phyloP scores from a whole-genome alignment of 1,140 invertebrate species.

The Nomia melanderi region DNA sequence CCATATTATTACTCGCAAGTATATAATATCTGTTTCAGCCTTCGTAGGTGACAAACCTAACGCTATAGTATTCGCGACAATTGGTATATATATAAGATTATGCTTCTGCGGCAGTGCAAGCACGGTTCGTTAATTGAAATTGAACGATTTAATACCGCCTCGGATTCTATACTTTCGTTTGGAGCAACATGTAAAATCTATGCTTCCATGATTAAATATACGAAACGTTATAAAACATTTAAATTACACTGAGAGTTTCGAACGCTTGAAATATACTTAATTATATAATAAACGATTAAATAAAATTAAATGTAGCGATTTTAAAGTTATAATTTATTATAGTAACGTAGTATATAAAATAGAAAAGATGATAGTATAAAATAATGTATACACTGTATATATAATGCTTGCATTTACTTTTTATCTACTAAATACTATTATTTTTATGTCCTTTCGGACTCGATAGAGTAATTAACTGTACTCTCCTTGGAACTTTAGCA shows the following conservation, averaged over 20 bases:
- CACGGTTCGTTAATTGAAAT: neutral
- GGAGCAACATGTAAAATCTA: too few relatives aligned
- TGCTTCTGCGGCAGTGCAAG: neutral
- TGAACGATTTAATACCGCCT: neutral
- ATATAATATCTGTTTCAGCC: slow-evolving; percentile 46
- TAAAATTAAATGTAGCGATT: neutral
- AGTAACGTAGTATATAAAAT: slow-evolving; percentile 14
- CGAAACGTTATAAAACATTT: too few relatives aligned
- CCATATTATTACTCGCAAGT: slow-evolving; percentile 54
- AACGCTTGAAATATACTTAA: too few relatives aligned
- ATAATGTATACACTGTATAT: neutral
- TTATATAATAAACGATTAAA: neutral
- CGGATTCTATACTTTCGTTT: neutral
- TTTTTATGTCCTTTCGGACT: slow-evolving; percentile 87
- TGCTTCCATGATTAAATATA: too few relatives aligned
- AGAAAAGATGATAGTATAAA: slow-evolving; percentile 10
- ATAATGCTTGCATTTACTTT: neutral
- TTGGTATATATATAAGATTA: neutral
- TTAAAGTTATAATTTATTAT: slow-evolving; percentile 23
- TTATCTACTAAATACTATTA: slow-evolving; percentile 12
- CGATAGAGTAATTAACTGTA: slow-evolving; percentile 87
- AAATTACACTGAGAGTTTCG: too few relatives aligned
- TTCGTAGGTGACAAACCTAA: slow-evolving; percentile 37
- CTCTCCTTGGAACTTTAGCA: slow-evolving; percentile 84
- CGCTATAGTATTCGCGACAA: slow-evolving; percentile 39